Base-by-base conservation (phyloP, 2,797 vertebrate genomes). In the Gymnothorax reevesii region DNA sequence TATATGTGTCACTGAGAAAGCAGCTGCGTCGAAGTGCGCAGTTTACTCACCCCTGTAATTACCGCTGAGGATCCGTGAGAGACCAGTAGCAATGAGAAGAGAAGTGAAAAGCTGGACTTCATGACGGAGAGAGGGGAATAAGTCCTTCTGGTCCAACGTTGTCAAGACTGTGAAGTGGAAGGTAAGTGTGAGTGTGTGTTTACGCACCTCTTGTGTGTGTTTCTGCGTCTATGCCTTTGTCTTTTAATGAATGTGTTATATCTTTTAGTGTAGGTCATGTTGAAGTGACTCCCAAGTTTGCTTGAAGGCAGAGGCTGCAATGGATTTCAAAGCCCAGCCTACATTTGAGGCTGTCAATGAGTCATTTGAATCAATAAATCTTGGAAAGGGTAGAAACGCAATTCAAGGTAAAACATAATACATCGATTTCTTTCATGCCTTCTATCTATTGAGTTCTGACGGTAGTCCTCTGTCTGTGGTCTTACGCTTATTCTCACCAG, bases 31-130 rank as follows among this genome's bases (percentile, higher is more conserved):
- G 13, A 12, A 5, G 4, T 5, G 7, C 27, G 60, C 57, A 75
- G 85, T 59, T 17, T 82, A 95, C 96, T 95, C 88, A 96, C 96
- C 95, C 96, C 96, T 7, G 95, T 97, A 89, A 97, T 96, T 90
- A 96, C 91, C 0, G 95, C 95, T 25, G 94, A 90, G 2, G 92
- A 96, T 75, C 94, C 92, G 0, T 60, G 83, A 4, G 94, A 94
- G 89, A 95, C 90, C 87, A 95, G 5, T 87, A 95, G 49, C 69
- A 95, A 89, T 52, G 84, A 89, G 88, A 94, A 89, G 87, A 96
- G 88, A 33, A 95, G 71, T 0, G 88, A 89, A 54, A 92, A 82
- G 87, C 92, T 90, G 84, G 91, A 92, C 87, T 85, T 95, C 95
- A 96, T 96, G 90, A 84, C 86, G 90, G 91, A 90, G 87, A 90